Evolutionary conservation across 1,140 invertebrate genomes (phyloP).

Genomic region (Holotrichia oblita): DNA sequence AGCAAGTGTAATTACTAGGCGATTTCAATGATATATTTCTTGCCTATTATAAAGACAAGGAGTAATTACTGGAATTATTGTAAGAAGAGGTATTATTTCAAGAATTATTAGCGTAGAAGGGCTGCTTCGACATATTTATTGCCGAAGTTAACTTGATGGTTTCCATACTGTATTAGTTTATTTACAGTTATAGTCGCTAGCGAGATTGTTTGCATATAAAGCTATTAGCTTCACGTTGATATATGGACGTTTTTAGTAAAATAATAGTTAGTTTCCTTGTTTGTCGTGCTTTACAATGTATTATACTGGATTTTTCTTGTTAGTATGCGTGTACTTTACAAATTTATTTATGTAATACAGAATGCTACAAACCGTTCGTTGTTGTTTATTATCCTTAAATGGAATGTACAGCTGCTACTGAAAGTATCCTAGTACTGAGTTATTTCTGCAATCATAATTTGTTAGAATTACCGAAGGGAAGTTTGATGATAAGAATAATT

Average conservation of each 20-base stretch:
- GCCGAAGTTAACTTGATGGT: conserved; percentile 5
- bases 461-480: too few relatives aligned
- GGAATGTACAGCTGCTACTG: not conserved
- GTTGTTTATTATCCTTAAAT: conserved; percentile 13
- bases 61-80: conserved; percentile 17
- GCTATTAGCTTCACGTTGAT: conserved; percentile 9
- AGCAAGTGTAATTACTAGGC: conserved; percentile 14
- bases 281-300: conserved; percentile 17
- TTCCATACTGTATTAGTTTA: conserved; percentile 1
- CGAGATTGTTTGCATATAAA: conserved; percentile 20
- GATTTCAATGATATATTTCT: conserved; percentile 29
- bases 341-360: conserved; percentile 11
- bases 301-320: not conserved
- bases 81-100: conserved; percentile 27
- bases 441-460: too few relatives aligned
- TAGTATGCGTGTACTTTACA: not conserved
- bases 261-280: conserved; percentile 17
- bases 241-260: conserved; percentile 17
- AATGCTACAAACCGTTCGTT: not conserved
- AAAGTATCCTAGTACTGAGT: too few relatives aligned
- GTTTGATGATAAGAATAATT: too few relatives aligned
- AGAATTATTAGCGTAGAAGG: conserved; percentile 17
- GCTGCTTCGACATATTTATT: conserved; percentile 28
- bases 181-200: conserved; percentile 3
- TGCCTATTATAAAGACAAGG: conserved; percentile 18